phyloP scores from a whole-genome alignment of 2,888 invertebrate genomes.

The Leptinotarsa tumamoca region DNA sequence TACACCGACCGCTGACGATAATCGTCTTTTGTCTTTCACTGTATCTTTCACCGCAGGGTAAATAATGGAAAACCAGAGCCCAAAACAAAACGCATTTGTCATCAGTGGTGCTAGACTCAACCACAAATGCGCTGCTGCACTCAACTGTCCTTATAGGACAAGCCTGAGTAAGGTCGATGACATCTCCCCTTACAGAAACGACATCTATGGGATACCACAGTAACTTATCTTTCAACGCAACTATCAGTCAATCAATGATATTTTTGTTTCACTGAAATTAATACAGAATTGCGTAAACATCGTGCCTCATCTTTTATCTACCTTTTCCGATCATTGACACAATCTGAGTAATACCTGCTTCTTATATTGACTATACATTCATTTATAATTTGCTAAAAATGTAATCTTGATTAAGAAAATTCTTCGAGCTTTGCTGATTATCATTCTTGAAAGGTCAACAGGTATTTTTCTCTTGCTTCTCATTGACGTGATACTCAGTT shows the following conservation, averaged over 20 bases:
- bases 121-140: too few species aligned
- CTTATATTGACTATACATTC: constrained; percentile 12
- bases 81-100: too few species aligned
- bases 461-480: constrained; percentile 9
- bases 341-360: constrained; percentile 1
- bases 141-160: too few species aligned
- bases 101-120: too few species aligned
- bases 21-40: too few species aligned
- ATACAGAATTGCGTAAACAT: not conserved
- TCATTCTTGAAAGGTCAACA: constrained; percentile 41
- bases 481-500: not conserved
- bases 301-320: constrained; percentile 3
- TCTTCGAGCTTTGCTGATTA: constrained; percentile 40
- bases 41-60: too few species aligned
- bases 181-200: too few species aligned
- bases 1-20: too few species aligned
- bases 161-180: too few species aligned
- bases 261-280: not conserved
- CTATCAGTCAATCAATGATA: not conserved
- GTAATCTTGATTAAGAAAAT: constrained; percentile 43
- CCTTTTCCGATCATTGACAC: not conserved
- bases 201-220: too few species aligned
- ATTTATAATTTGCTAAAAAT: constrained; percentile 1
- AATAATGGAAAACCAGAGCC: too few species aligned
- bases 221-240: too few species aligned